A percentile compares a stretch with the other conserved stretches of the same genome.
Conservation (phyloP, 2,888 invertebrate species). For the Hyposoter dolosus region DNA sequence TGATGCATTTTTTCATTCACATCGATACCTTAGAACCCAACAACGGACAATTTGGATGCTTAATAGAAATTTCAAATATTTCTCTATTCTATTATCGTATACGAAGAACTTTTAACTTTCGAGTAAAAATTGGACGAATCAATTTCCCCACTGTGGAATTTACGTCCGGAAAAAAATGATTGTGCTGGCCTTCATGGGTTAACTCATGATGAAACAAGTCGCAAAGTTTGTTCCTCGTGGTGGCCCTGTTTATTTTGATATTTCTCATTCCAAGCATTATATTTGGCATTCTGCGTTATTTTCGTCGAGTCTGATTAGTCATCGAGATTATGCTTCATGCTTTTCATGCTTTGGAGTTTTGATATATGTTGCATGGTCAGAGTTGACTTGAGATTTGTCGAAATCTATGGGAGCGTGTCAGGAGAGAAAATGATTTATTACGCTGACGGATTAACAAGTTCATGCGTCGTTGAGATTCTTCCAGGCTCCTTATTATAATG, state of each 20-base stretch:
- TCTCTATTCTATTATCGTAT: no score
- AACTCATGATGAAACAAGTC: background rate
- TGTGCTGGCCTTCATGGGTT: background rate
- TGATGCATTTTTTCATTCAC: no score
- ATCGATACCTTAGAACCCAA: no score
- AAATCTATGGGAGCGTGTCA: conserved; percentile 9
- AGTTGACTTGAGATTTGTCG: conserved; percentile 29
- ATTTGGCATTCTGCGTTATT: background rate
- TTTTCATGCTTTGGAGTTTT: background rate
- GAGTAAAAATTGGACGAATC: no score
- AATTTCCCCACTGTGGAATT: no score
- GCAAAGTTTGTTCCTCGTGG: background rate
- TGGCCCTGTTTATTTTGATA: background rate
- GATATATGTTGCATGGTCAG: background rate
- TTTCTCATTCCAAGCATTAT: background rate
- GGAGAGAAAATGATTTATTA: conserved; percentile 7
- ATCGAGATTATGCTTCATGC: background rate
- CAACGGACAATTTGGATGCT: no score
- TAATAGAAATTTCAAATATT: no score
- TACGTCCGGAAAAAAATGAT: background rate
- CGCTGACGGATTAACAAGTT: conserved; percentile 26
- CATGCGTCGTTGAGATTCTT: conserved; percentile 64
- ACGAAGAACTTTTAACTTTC: no score
- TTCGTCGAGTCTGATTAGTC: background rate
- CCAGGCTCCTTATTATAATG: conserved; percentile 38